These are phyloP conservation scores for Poecilobothrus nobilitatus DNA, from an alignment of 2,888 invertebrate genomes.

Conservation along the genomic window DNA sequence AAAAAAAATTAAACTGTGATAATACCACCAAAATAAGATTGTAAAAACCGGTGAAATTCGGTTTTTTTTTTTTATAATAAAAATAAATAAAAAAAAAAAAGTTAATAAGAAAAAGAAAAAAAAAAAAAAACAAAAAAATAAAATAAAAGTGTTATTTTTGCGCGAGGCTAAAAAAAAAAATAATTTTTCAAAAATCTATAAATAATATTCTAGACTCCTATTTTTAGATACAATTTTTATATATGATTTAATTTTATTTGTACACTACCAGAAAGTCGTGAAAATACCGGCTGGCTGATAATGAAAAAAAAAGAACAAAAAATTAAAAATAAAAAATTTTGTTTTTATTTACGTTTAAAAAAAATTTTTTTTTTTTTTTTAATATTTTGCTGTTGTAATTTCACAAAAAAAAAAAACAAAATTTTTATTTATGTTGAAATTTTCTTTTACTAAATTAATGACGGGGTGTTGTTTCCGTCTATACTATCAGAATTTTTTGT, in stretches of 20 bases:
- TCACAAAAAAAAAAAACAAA: too few species aligned
- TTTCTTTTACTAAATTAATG: too few species aligned
- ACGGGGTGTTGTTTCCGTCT: too few species aligned
- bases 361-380: too few species aligned
- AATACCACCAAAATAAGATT: not conserved
- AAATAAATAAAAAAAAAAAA: not conserved
- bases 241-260: not conserved
- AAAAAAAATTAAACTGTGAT: too few species aligned
- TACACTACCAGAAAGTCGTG: not conserved
- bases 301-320: not conserved
- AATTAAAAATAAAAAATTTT: not conserved
- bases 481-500: too few species aligned
- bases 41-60: not conserved
- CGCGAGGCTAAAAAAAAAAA: not conserved
- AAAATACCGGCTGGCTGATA: constrained; percentile 1
- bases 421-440: too few species aligned
- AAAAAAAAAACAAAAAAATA: not conserved
- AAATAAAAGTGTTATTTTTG: not conserved
- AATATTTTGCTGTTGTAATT: too few species aligned
- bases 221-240: not conserved
- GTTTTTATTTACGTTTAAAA: too few species aligned
- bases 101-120: too few species aligned
- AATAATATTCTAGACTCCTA: not conserved
- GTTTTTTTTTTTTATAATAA: too few species aligned
- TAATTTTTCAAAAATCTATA: not conserved